Evolutionary conservation across 2,888 invertebrate genomes (phyloP).

Genomic region (Rhopalosiphum nymphaeae): DNA sequence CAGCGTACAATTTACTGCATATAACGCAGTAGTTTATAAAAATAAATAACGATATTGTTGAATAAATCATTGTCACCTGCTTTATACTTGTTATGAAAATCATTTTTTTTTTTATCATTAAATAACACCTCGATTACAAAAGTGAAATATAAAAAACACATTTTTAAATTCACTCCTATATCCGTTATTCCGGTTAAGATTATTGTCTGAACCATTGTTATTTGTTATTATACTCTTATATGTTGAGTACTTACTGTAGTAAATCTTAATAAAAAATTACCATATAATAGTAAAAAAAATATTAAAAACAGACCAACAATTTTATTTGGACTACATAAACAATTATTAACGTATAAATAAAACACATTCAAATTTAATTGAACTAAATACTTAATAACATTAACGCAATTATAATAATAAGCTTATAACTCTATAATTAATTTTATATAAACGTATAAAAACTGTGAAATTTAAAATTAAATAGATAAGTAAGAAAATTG

Average conservation of each 20-base stretch:
- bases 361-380: background rate
- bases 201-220: background rate
- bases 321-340: background rate
- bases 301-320: background rate
- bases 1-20: background rate
- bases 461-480: background rate
- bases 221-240: background rate
- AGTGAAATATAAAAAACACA: background rate
- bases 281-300: background rate
- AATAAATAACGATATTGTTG: background rate
- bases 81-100: background rate
- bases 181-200: background rate
- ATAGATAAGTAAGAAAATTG: too few species aligned
- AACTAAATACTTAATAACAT: background rate
- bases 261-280: conserved; percentile 8
- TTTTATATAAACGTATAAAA: background rate
- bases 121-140: background rate
- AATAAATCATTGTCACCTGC: conserved; percentile 18
- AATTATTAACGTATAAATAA: conserved; percentile 3
- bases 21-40: background rate
- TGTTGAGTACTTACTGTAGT: background rate
- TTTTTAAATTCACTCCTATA: background rate
- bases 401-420: background rate
- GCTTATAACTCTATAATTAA: background rate
- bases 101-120: background rate